Evolutionary conservation across 1,140 invertebrate species (phyloP).

Genomic region (Drosophila pectinifera): DNA sequence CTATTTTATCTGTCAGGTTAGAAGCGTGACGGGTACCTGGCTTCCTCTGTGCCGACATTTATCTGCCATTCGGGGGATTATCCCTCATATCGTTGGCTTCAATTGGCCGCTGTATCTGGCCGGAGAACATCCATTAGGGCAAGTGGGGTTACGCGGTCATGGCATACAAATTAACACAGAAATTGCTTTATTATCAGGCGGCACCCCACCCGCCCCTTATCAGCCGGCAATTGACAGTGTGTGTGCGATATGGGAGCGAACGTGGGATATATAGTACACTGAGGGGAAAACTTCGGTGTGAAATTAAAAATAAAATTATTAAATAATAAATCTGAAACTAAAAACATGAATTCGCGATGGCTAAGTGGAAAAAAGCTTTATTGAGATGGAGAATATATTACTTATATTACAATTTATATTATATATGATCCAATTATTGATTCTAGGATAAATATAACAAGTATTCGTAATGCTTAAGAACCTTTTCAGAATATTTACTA

Average conservation of each 20-base stretch:
- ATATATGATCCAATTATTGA: too few species aligned
- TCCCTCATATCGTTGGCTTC: slow-evolving; percentile 41
- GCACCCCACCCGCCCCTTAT: slow-evolving; percentile 22
- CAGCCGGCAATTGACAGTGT: slow-evolving; percentile 65
- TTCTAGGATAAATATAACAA: too few species aligned
- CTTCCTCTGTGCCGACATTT: slow-evolving; percentile 2
- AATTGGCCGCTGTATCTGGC: slow-evolving; percentile 58
- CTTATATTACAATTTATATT: background rate
- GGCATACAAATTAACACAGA: slow-evolving; percentile 73
- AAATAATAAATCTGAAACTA: background rate
- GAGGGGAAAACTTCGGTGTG: background rate
- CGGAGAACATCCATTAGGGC: slow-evolving; percentile 64
- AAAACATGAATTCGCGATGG: too few species aligned
- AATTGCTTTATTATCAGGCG: slow-evolving; percentile 69
- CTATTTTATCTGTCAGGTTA: background rate
- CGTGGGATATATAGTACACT: slow-evolving; percentile 13
- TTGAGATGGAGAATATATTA: background rate
- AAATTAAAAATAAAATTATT: too few species aligned
- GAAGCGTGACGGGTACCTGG: slow-evolving; percentile 7
- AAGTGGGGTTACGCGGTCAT: slow-evolving; percentile 64
- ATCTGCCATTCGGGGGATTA: slow-evolving; percentile 19
- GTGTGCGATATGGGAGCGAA: slow-evolving; percentile 35
- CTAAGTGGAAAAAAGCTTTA: background rate
- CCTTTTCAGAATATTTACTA: too few species aligned
- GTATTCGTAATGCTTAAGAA: too few species aligned